Base-by-base conservation (phyloP, 1,140 invertebrate species). In the Eciton burchellii region DNA sequence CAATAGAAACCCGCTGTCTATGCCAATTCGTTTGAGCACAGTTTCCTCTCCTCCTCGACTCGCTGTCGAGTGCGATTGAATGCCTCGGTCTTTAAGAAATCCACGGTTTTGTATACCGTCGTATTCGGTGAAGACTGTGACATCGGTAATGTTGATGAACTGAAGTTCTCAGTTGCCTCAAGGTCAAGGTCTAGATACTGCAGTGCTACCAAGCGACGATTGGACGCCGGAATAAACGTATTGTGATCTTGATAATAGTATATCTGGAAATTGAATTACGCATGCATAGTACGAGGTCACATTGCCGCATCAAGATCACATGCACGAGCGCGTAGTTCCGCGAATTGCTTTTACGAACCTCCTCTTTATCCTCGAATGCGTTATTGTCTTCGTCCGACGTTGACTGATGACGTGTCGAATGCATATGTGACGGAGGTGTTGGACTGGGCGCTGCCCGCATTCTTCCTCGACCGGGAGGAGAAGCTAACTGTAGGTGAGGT, bases 81-180 rank as follows among this genome's bases (percentile, higher is more conserved):
- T 6, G 97, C 98, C 90, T 98, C 96, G 0, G 98, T 98, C 95
- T 98, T 98, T 16, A 98, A 93, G 94, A 98, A 98, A 93, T 98
- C 98, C 0, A 98, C 97, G 0, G 96, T 97, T 93, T 98, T 98
- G 91, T 98, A 98, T 6, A 97, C 97, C 0, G 97, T 97, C 21
- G 94, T 93, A 83, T 94, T 94, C 56, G 94, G 93, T 16, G 94
- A 92, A 49, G 93, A 91, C 74, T 92, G 94, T 43, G 90, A 87
- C 11, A 88, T 74, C 59, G 93, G 91, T 84, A 92, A 86, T 6
- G 89, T 84, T 0, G 92, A 87, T 24, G 91, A 87, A 6, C 87
- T 87, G 68, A 92, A 92, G 85, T 85, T 92, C 84, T 94, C 93
- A 21, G 90, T 92, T 24, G 89, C 88, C 84, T 96, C 95, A 57